phyloP scores from a whole-genome alignment of 2,113 vertebrate genomes.

The Calonectris borealis region DNA sequence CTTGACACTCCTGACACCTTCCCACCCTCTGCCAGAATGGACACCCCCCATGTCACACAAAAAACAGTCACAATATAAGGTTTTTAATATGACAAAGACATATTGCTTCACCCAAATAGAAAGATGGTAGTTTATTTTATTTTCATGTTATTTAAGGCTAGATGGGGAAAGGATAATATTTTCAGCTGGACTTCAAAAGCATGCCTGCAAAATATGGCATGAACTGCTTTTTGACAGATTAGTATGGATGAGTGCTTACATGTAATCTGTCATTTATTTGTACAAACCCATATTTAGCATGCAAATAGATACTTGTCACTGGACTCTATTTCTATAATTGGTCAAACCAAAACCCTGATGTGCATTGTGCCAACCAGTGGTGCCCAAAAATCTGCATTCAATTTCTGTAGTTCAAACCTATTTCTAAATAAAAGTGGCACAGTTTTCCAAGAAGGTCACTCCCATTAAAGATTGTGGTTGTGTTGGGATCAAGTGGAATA shows the following conservation, averaged over 20 bases:
- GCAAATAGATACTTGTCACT: background rate
- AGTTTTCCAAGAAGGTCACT: background rate
- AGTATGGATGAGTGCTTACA: background rate
- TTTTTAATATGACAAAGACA: background rate
- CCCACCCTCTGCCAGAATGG: background rate
- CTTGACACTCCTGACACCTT: background rate
- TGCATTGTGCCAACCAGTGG: background rate
- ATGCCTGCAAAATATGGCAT: background rate
- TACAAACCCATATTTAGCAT: background rate
- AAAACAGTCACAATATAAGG: background rate
- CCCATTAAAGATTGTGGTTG: background rate
- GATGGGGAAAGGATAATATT: background rate
- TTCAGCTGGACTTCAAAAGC: conserved; percentile 9
- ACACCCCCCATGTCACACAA: background rate
- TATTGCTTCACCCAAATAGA: background rate
- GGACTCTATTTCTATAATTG: background rate
- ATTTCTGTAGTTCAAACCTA: background rate
- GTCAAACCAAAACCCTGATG: background rate
- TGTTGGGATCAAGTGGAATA: background rate
- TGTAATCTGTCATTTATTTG: conserved; percentile 23
- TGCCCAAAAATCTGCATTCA: background rate
- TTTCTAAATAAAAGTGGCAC: background rate
- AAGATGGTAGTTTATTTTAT: background rate
- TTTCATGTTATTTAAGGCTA: background rate
- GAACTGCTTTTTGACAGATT: background rate